These are phyloP conservation scores for Nyctereutes procyonoides DNA, from an alignment of 2,113 vertebrate species.

Conservation along the genomic window DNA sequence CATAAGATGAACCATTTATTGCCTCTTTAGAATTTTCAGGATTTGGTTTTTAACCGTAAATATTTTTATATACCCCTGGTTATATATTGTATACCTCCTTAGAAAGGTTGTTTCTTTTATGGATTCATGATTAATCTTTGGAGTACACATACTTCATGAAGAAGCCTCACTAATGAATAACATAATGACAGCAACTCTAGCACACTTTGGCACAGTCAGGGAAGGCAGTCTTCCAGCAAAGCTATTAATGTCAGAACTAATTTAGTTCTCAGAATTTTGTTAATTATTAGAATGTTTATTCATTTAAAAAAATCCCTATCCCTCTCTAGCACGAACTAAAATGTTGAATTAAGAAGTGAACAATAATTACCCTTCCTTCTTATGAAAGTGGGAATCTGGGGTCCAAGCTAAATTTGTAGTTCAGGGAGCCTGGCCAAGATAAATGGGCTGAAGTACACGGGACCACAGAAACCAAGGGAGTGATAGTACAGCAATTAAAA, in stretches of 20 bases:
- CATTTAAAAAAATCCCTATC: constrained; percentile 12
- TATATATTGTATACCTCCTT: neutral
- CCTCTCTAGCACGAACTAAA: neutral
- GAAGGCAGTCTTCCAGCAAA: constrained; percentile 60
- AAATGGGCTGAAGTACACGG: neutral
- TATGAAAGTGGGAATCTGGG: neutral
- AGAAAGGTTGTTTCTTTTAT: neutral
- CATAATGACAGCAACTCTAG: neutral
- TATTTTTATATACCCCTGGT: neutral
- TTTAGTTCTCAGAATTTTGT: constrained; percentile 55
- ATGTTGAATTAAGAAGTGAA: constrained; percentile 49
- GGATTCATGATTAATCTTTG: neutral
- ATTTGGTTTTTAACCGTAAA: neutral
- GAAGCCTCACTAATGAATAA: neutral
- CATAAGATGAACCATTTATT: neutral
- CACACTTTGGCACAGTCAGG: neutral
- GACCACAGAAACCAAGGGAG: neutral
- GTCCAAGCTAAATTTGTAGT: neutral
- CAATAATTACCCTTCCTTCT: neutral
- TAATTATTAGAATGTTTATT: constrained; percentile 63
- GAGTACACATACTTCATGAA: neutral
- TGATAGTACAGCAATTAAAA: neutral
- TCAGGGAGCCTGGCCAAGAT: neutral
- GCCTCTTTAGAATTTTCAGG: neutral
- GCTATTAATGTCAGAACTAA: constrained; percentile 61